Percentiles rank a stretch among this genome's conserved stretches.
These are phyloP conservation scores for Trichogramma pretiosum DNA, from an alignment of 1,140 invertebrate species.

Conservation along the genomic window DNA sequence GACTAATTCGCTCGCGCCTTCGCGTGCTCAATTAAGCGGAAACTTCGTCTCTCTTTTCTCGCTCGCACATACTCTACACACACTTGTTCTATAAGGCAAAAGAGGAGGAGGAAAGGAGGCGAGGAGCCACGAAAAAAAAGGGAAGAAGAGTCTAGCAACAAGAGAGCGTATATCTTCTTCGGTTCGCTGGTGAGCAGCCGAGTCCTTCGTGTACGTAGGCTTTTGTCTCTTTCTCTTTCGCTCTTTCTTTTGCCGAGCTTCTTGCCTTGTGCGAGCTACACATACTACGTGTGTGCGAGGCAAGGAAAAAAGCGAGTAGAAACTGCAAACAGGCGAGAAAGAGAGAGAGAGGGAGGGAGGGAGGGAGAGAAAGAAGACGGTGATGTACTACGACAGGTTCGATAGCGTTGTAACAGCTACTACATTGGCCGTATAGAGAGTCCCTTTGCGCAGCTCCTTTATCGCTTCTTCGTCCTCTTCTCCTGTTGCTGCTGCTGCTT, in stretches of 20 bases:
- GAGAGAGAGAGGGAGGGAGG: slow-evolving; percentile 2
- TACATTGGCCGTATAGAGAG: too few relatives aligned
- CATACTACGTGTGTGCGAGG: background rate
- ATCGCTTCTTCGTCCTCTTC: slow-evolving; percentile 10
- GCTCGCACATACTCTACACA: background rate
- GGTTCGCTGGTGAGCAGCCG: too few relatives aligned
- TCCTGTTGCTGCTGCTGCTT: background rate
- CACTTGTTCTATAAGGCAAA: slow-evolving; percentile 6
- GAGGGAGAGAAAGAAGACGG: slow-evolving; percentile 23
- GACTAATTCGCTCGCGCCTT: slow-evolving; percentile 10
- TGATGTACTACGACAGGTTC: slow-evolving; percentile 48
- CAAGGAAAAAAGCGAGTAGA: too few relatives aligned
- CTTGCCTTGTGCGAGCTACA: background rate
- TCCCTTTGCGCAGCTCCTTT: too few relatives aligned
- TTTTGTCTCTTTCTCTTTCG: slow-evolving; percentile 5
- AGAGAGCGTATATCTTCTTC: too few relatives aligned
- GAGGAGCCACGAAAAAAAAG: too few relatives aligned
- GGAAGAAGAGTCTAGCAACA: too few relatives aligned
- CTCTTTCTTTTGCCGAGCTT: background rate
- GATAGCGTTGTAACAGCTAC: slow-evolving; percentile 48
- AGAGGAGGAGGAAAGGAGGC: too few relatives aligned
- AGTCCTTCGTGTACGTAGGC: too few relatives aligned
- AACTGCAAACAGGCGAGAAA: slow-evolving; percentile 26
- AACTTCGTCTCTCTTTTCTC: background rate
- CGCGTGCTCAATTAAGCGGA: slow-evolving; percentile 12